Base-by-base conservation (phyloP, 2,113 vertebrate genomes). In the Stigmatopora nigra region DNA sequence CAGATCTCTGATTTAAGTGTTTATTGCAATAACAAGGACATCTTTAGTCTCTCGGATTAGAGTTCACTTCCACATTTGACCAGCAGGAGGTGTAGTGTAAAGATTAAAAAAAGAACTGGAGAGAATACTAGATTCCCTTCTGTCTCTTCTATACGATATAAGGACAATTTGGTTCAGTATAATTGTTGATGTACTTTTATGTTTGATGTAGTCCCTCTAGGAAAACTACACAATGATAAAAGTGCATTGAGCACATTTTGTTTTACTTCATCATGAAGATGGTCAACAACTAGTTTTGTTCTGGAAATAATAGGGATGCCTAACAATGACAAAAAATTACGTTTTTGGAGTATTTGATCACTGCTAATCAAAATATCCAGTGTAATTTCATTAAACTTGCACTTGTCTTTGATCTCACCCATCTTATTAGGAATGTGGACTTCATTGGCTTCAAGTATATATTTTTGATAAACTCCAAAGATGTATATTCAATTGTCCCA, bases 371-470 rank as follows among this genome's bases (percentile, higher is more conserved):
- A 12, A 25, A 55, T 14, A 4, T 55, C 52, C 22, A 55, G 22
- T 25, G 1, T 11, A 55, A 20, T 25, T 55, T 5, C 53, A 31
- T 56, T 22, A 31, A 31, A 56, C 6, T 13, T 69, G 73, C 73
- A 64, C 77, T 74, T 76, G 83, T 81, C 73, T 78, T 81, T 79
- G 73, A 82, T 61, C 25, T 71, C 65, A 82, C 78, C 82, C 70
- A 83, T 79, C 80, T 87, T 80, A 82, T 86, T 75, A 15, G 53
- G 22, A 7, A 14, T 76, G 76, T 84, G 84, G 86, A 87, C 84
- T 86, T 87, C 83, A 87, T 86, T 84, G 84, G 82, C 83, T 88
- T 81, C 75, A 84, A 78, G 77, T 78, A 73, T 65, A 75, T 68
- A 80, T 79, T 78, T 31, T 31, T 31, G 25, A 31, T 31, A 31